Evolutionary conservation across 2,888 invertebrate species (phyloP).

Genomic region (Idaea biselata): DNA sequence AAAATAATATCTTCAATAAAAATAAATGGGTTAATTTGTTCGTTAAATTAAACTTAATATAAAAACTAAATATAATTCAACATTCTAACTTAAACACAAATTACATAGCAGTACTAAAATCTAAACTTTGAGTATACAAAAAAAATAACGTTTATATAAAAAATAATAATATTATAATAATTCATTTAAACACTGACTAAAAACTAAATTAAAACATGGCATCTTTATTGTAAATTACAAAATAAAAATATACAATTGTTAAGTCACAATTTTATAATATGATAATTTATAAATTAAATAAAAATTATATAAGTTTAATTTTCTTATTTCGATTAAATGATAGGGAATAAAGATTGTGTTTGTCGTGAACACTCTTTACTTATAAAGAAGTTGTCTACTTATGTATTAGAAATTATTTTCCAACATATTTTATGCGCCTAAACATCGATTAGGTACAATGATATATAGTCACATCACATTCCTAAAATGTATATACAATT

Average conservation of each 20-base stretch:
- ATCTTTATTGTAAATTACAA: slow-evolving; percentile 58
- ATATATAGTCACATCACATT: slow-evolving; percentile 68
- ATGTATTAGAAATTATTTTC: slow-evolving; percentile 17
- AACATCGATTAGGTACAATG: slow-evolving; percentile 69
- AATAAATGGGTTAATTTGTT: slow-evolving; percentile 71
- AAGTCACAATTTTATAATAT: slow-evolving; percentile 25
- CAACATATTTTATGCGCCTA: slow-evolving; percentile 50
- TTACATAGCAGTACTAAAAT: slow-evolving; percentile 64
- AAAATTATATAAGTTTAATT: slow-evolving; percentile 25
- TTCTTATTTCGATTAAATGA: slow-evolving; percentile 18
- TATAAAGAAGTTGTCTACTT: slow-evolving; percentile 25
- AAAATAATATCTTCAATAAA: slow-evolving; percentile 53
- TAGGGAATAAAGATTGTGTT: slow-evolving; percentile 34
- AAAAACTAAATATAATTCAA: slow-evolving; percentile 66
- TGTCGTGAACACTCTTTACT: slow-evolving; percentile 54
- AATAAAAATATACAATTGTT: slow-evolving; percentile 42
- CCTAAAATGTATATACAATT: slow-evolving; percentile 71
- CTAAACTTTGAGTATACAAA: slow-evolving; percentile 62
- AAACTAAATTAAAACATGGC: slow-evolving; percentile 76
- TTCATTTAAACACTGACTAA: slow-evolving; percentile 71
- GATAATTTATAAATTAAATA: slow-evolving; percentile 38
- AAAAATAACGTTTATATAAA: slow-evolving; percentile 77
- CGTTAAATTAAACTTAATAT: slow-evolving; percentile 40
- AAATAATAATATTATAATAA: slow-evolving; percentile 59
- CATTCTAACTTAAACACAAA: slow-evolving; percentile 74